Evolutionary conservation across 2,113 vertebrate species (phyloP).

Genomic region (Caranx ignobilis): DNA sequence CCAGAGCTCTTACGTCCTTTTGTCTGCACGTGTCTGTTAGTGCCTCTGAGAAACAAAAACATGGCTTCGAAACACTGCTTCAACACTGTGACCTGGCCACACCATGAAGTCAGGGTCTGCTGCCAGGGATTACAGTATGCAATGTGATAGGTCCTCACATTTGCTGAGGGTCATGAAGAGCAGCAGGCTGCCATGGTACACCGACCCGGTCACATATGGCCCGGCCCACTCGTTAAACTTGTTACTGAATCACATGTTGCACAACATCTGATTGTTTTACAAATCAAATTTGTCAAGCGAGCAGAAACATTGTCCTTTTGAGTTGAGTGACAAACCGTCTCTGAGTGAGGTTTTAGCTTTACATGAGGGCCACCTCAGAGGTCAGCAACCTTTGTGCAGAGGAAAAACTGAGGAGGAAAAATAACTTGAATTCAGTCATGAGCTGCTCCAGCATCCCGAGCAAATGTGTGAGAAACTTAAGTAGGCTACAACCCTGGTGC

Average conservation of each 20-base stretch:
- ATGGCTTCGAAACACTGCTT: slow-evolving; percentile 19
- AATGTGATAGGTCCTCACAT: slow-evolving; percentile 76
- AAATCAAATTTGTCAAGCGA: slow-evolving; percentile 38
- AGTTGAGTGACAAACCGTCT: neutral
- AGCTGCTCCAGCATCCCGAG: slow-evolving; percentile 58
- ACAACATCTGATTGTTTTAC: slow-evolving; percentile 46
- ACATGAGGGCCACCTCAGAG: neutral
- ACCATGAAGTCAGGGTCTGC: slow-evolving; percentile 46
- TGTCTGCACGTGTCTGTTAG: neutral
- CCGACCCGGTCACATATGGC: slow-evolving; percentile 16
- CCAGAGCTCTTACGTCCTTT: slow-evolving; percentile 12
- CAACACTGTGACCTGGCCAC: slow-evolving; percentile 34
- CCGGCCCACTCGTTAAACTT: slow-evolving; percentile 12
- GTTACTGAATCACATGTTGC: slow-evolving; percentile 46
- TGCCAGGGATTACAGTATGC: slow-evolving; percentile 71
- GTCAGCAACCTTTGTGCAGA: neutral
- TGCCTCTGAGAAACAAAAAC: slow-evolving; percentile 21
- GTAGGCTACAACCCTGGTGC: slow-evolving; percentile 54
- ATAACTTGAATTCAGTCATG: slow-evolving; percentile 55
- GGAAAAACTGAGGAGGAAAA: slow-evolving; percentile 51
- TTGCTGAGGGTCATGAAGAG: slow-evolving; percentile 70
- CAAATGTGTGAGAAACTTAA: slow-evolving; percentile 79
- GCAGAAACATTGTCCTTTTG: neutral
- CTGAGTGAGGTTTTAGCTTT: neutral
- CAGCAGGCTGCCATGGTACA: slow-evolving; percentile 49